Evolutionary conservation across 2,888 invertebrate species (phyloP).

Genomic region (Pseudoips prasinana): DNA sequence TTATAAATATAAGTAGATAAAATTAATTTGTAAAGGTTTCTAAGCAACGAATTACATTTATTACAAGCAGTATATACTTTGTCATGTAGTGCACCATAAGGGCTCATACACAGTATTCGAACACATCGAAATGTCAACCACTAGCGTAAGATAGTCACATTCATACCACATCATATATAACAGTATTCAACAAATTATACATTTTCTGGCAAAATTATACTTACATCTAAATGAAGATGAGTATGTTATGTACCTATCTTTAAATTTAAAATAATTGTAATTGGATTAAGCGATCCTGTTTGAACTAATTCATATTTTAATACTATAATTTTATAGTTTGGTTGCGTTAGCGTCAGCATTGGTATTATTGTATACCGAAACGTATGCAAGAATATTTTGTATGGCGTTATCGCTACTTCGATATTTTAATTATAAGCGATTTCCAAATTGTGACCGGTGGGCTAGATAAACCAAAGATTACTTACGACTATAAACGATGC

Average conservation of each 20-base stretch:
- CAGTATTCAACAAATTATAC: constrained; percentile 33
- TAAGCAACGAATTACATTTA: constrained; percentile 74
- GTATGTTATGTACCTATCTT: constrained; percentile 23
- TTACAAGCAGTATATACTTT: constrained; percentile 44
- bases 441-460: constrained; percentile 65
- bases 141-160: constrained; percentile 7
- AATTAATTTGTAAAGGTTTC: constrained; percentile 71
- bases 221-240: constrained; percentile 18
- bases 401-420: too few species aligned
- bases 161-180: constrained; percentile 13
- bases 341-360: too few species aligned
- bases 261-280: constrained; percentile 29
- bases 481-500: constrained; percentile 54
- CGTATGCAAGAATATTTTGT: too few species aligned
- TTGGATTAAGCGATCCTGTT: constrained; percentile 51
- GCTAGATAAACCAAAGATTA: constrained; percentile 81
- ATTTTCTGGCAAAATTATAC: constrained; percentile 16
- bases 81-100: constrained; percentile 28
- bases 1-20: constrained; percentile 65
- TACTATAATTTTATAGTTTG: constrained; percentile 30
- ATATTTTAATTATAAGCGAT: constrained; percentile 45
- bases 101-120: constrained; percentile 26
- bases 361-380: too few species aligned
- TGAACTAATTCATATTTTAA: constrained; percentile 62
- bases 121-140: constrained; percentile 7